These are phyloP conservation scores for Argyresthia albistria DNA, from an alignment of 2,888 invertebrate genomes.

Conservation along the genomic window DNA sequence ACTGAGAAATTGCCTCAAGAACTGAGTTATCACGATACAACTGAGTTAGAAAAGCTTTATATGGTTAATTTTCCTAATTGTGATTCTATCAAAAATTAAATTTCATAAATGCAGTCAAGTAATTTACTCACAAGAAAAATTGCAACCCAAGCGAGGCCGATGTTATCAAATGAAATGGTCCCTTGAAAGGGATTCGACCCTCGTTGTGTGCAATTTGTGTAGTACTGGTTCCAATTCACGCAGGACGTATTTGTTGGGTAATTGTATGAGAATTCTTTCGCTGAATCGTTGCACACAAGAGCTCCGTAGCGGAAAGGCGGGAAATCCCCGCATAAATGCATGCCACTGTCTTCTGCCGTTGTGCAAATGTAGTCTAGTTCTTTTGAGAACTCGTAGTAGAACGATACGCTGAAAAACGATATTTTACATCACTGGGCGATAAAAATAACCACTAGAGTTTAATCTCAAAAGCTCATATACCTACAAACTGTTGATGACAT, in stretches of 20 bases:
- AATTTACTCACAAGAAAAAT: constrained; percentile 94
- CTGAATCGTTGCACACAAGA: constrained; percentile 83
- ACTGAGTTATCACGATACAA: too few relatives aligned
- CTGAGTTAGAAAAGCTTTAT: too few relatives aligned
- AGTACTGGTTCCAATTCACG: constrained; percentile 99
- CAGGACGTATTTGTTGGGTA: constrained; percentile 83
- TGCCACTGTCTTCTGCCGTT: constrained; percentile 92
- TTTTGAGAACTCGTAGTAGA: constrained; percentile 89
- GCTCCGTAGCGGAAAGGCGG: constrained; percentile 85
- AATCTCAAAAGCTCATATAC: too few relatives aligned
- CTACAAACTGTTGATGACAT: too few relatives aligned
- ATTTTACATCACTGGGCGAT: too few relatives aligned
- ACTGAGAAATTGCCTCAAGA: too few relatives aligned
- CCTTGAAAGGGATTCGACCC: constrained; percentile 98
- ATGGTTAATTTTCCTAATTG: too few relatives aligned
- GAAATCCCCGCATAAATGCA: constrained; percentile 91
- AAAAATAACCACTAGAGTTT: too few relatives aligned
- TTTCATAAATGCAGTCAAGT: too few relatives aligned
- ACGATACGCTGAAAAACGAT: constrained; percentile 74
- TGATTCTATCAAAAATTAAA: too few relatives aligned
- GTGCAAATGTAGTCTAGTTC: constrained; percentile 98
- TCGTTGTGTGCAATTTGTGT: constrained; percentile 92
- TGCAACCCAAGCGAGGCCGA: constrained; percentile 99
- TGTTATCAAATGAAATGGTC: constrained; percentile 99
- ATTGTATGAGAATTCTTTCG: constrained; percentile 73